Evolutionary conservation across 1,140 invertebrate genomes (phyloP), one percentile per base, ranked within the genome.

Genomic region (Spodoptera frugiperda): DNA sequence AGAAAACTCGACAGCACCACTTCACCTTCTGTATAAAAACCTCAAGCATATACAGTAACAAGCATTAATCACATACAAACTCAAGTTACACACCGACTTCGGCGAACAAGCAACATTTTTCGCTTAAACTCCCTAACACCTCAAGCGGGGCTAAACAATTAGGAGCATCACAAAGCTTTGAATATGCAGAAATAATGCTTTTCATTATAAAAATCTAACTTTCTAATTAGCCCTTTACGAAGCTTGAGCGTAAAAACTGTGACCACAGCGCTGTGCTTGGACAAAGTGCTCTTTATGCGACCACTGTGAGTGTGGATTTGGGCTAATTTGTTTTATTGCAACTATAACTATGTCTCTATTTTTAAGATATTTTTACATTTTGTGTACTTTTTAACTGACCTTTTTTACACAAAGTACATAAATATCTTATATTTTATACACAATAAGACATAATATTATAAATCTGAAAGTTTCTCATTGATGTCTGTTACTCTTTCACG

Each of bases 191-290:
- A 76, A 75, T 78, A 78, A 74, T 73, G 55, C 74, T 80, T 79
- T 67, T 76, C 61, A 73, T 83, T 72, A 77, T 63, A 65, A 79
- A 80, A 81, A 81, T 79, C 79, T 81, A 81, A 83, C 79, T 81
- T 83, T 83, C 76, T 81, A 83, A 83, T 83, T 83, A 81, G 78
- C 63, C 82, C 82, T 83, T 81, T 80, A 83, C 77, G 72, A 53
- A 15, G 75, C 33, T 51, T 57, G 53, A 54, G 82, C 33, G 46
- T 73, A 80, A 80, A 80, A 82, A 80, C 72, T 67, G 54, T 30
- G 76, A 67, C 71, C 78, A 44, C 76, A 68, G 48, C 15, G 63
- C 55, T 61, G 33, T 75, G 71, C 74, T 77, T 76, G 71, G 65
- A 77, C 77, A 75, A 75, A 77, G 71, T 77, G 77, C 76, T 78